Percentiles rank a stretch among this genome's conserved stretches.
Evolutionary conservation across 2,113 vertebrate genomes (phyloP).

Genomic region (Cyprinodon variegatus): DNA sequence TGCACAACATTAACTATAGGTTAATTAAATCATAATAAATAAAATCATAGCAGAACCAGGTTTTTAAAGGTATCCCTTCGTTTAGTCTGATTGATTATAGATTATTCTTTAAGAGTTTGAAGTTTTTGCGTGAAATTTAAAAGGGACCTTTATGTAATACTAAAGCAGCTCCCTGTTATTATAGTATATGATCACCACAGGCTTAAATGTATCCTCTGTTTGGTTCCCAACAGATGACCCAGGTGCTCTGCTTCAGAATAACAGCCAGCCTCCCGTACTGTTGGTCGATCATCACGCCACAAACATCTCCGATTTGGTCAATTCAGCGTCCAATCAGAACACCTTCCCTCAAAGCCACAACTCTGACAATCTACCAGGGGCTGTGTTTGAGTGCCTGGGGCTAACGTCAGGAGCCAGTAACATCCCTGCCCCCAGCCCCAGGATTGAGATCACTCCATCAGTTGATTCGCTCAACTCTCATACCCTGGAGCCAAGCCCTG

Average conservation of each 20-base stretch:
- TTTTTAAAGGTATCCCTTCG: not conserved
- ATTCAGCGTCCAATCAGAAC: constrained; percentile 74
- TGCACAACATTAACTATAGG: too few relatives aligned
- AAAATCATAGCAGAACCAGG: not conserved
- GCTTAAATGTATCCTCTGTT: not conserved
- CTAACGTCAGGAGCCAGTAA: constrained; percentile 73
- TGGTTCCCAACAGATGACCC: constrained; percentile 60
- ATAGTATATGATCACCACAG: not conserved
- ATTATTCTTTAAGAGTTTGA: not conserved
- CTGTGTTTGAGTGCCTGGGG: constrained; percentile 29
- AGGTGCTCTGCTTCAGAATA: constrained; percentile 78
- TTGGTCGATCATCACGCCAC: constrained; percentile 79
- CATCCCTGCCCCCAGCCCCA: constrained; percentile 87
- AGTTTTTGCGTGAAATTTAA: not conserved
- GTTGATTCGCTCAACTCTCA: constrained; percentile 88
- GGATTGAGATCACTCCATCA: constrained; percentile 97
- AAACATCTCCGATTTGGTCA: constrained; percentile 81
- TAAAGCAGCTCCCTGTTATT: not conserved
- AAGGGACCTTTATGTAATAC: not conserved
- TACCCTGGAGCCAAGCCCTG: constrained; percentile 79
- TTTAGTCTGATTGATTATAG: not conserved
- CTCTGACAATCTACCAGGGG: constrained; percentile 69
- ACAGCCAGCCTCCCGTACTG: constrained; percentile 83
- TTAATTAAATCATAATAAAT: not conserved
- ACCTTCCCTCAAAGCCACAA: constrained; percentile 48